Evolutionary conservation across 2,797 vertebrate genomes (phyloP).

Genomic region (Scomberomorus guttatus): DNA sequence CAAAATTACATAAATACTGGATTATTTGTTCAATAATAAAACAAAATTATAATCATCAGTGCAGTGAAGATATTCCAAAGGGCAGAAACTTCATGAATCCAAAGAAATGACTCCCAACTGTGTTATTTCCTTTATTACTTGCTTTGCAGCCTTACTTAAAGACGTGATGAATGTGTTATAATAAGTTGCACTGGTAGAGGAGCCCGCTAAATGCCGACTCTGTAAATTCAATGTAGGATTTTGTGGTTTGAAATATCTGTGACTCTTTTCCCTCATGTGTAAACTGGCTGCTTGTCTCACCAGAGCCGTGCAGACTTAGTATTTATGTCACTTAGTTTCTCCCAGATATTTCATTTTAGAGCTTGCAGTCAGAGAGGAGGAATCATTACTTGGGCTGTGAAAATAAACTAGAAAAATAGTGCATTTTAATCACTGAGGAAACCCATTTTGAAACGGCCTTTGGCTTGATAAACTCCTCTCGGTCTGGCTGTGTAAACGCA

Average conservation of each 20-base stretch:
- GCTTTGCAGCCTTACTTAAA: not conserved
- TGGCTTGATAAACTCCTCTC: constrained; percentile 31
- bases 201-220: not conserved
- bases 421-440: constrained; percentile 48
- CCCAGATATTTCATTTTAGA: not conserved
- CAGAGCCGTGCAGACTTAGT: not conserved
- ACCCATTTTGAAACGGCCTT: constrained; percentile 10
- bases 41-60: too few relatives aligned
- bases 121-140: not conserved
- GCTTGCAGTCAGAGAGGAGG: constrained; percentile 21
- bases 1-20: not conserved
- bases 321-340: not conserved
- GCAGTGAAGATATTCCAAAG: too few relatives aligned
- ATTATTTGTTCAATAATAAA: not conserved
- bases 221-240: not conserved
- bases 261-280: not conserved
- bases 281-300: constrained; percentile 6
- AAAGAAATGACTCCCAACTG: not conserved
- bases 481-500: constrained; percentile 20
- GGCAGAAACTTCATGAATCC: not conserved
- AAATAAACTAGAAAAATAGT: constrained; percentile 37
- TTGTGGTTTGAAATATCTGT: not conserved
- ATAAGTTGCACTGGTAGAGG: not conserved
- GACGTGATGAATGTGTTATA: not conserved
- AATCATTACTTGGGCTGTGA: constrained; percentile 3